Base-by-base conservation (phyloP, 1,140 invertebrate species). In the Zaprionus camerounensis region DNA sequence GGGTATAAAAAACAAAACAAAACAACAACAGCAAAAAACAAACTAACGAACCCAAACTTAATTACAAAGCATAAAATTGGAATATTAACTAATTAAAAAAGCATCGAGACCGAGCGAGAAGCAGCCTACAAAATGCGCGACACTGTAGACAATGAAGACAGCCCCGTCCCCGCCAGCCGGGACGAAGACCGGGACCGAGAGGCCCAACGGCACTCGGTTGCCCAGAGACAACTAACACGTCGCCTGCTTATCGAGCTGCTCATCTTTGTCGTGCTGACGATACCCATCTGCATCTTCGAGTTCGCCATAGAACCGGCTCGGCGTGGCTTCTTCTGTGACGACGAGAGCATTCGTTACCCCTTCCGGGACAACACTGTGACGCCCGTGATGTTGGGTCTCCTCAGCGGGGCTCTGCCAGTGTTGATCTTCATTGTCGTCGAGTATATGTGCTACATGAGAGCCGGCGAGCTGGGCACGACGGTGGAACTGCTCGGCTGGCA, bases 281-380 rank as follows among this genome's bases (percentile, higher is more conserved):
- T 97, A 76, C 94, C 95, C 7, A 95, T 97, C 68, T 93, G 97
- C 57, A 94, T 95, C 71, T 95, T 96, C 79, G 96, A 94, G 92
- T 92, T 97, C 7, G 95, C 94, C 92, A 96, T 96, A 7, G 93
- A 95, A 49, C 97, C 98, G 0, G 98, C 96, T 92, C 94, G 97
- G 57, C 94, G 98, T 61, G 98, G 98, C 22, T 99, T 99, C 94
- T 99, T 97, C 93, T 99, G 98, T 93, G 96, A 98, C 92, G 98
- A 99, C 93, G 97, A 99, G 91, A 97, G 97, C 53, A 95, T 99
- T 53, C 95, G 95, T 69, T 97, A 99, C 93, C 98, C 98, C 7
- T 97, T 95, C 91, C 94, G 94, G 64, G 93, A 94, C 1, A 97
- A 97, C 2, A 98, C 97, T 0, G 95, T 98, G 62, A 96, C 96